Evolutionary conservation across 1,140 invertebrate species (phyloP), one percentile per base, ranked within the genome.

Genomic region (Stenopsyche tienmushanensis): DNA sequence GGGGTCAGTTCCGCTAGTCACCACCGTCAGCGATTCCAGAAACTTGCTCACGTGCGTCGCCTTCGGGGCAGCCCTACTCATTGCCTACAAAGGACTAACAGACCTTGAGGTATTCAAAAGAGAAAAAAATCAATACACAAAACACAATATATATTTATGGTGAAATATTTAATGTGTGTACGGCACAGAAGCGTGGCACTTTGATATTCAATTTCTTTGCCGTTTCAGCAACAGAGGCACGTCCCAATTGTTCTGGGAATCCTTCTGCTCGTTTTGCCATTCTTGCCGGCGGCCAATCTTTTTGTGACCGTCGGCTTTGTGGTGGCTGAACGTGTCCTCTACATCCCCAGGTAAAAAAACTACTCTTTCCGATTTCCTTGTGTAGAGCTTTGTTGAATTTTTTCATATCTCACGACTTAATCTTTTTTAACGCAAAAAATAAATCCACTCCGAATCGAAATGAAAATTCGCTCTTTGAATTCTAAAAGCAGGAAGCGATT

Each of bases 241-340:
- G 79, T 83, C 0, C 83, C 87, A 8, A 78, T 86, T 10, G 79
- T 86, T 15, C 82, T 87, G 34, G 87, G 87, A 10, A 74, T 85
- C 70, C 77, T 88, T 72, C 78, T 91, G 66, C 78, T 91, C 34
- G 83, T 91, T 29, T 75, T 95, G 17, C 90, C 92, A 9, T 95
- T 94, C 76, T 80, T 96, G 41, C 93, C 93, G 2, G 92, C 93
- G 3, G 89, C 90, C 50, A 96, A 96, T 78, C 76, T 95, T 52
- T 84, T 95, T 67, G 87, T 95, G 71, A 92, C 90, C 0, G 93
- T 96, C 10, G 93, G 93, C 13, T 96, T 96, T 76, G 92, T 95
- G 1, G 86, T 95, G 1, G 93, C 93, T 5, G 93, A 96, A 76
- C 82, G 93, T 72, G 87, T 95, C n/a, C 83, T 96, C 0, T 96